These are phyloP conservation scores for Phainopepla nitens DNA, from an alignment of 2,113 vertebrate genomes.

Conservation along the genomic window DNA sequence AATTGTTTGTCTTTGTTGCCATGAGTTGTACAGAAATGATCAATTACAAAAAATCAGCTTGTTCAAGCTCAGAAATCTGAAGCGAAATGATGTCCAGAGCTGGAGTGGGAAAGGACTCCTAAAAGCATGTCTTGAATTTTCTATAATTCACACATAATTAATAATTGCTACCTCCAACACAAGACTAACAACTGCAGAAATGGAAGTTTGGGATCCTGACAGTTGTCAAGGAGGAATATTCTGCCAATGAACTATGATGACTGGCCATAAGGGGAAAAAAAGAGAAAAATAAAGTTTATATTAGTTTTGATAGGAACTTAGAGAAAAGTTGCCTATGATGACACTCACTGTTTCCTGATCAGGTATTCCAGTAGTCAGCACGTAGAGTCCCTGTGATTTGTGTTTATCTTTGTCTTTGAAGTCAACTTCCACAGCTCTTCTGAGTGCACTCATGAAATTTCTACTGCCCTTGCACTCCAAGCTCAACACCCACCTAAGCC, in stretches of 20 bases:
- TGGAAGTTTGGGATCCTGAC: not conserved
- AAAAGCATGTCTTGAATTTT: not conserved
- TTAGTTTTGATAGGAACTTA: not conserved
- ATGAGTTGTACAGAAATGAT: not conserved
- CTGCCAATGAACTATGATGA: not conserved
- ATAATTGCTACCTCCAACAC: not conserved
- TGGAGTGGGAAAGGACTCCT: not conserved
- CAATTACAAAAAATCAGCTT: not conserved
- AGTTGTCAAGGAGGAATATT: not conserved
- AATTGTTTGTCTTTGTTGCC: not conserved
- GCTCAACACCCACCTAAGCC: conserved; percentile 75
- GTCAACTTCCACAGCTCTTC: conserved; percentile 72
- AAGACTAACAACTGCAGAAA: not conserved
- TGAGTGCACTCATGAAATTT: conserved; percentile 75
- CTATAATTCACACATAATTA: not conserved
- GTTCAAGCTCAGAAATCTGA: not conserved
- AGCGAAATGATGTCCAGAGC: not conserved
- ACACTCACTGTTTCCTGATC: conserved; percentile 79
- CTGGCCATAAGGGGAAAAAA: not conserved
- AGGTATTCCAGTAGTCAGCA: conserved; percentile 80
- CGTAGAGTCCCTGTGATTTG: conserved; percentile 74
- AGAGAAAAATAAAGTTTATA: not conserved
- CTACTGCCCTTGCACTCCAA: conserved; percentile 73
- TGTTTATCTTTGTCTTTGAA: conserved; percentile 66
- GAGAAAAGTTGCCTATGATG: not conserved